Base-by-base conservation (phyloP, 2,797 vertebrate genomes). In the Artibeus lituratus region DNA sequence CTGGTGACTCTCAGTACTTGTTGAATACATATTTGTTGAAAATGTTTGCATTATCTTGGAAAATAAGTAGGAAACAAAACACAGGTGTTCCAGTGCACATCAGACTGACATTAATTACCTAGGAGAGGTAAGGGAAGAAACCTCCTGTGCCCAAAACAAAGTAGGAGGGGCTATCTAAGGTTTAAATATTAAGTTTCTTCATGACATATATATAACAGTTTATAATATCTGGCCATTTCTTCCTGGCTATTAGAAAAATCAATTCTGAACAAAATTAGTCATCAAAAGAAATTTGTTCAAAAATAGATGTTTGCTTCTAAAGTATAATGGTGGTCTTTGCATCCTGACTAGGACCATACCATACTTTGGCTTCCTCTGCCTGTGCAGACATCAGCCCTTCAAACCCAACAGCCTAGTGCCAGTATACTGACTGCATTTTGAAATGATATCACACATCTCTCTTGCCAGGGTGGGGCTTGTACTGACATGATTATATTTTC, bases 401-500 rank as follows among this genome's bases (percentile, higher is more conserved):
- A 42, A 53, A 0, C 22, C 55, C 67, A 74, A 21, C 32, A 67
- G 70, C 35, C 72, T 89, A 39, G 3, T 57, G n/a, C 67, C 44
- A 49, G 49, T 49, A 82, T 42, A 77, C 14, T 77, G 32, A 67
- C 4, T 90, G 8, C 65, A 89, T 88, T 91, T 92, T 94, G 67
- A 94, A 94, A 87, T 89, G 70, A 92, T 87, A 84, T 95, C 83
- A 90, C 11, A 47, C 3, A 9, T 93, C 55, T 74, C 55, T 74
- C 90, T 91, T 76, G 35, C 6, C 29, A 6, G 15, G 24, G 29
- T 32, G 59, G 19, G 82, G 90, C 94, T 59, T 96, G 18, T 96
- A 44, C 87, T 94, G 62, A 57, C 35, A 83, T 67, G 72, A 94
- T 92, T 97, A 7, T 86, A 86, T 95, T 97, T 97, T 83, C 86